These are phyloP conservation scores for Drosophila mimetica DNA, from an alignment of 2,888 invertebrate genomes.

Conservation along the genomic window DNA sequence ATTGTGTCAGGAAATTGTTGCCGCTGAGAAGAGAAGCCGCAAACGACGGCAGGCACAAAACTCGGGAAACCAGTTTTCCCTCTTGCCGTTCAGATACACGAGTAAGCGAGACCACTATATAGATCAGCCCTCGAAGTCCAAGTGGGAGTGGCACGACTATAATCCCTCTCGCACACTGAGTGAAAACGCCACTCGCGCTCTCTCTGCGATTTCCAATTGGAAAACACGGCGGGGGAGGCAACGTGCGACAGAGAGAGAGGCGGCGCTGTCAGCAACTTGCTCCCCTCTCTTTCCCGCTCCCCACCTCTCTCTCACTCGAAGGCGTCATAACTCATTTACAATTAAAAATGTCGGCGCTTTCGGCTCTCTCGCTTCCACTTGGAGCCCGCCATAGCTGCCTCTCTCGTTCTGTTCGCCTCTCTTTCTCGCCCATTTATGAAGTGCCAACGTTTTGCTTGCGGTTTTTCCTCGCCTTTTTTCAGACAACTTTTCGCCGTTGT, in stretches of 20 bases:
- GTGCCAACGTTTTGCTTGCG: slow-evolving; percentile 83
- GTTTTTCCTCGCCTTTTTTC: slow-evolving; percentile 71
- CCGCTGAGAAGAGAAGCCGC: slow-evolving; percentile 68
- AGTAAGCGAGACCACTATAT: slow-evolving; percentile 37
- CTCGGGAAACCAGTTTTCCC: slow-evolving; percentile 75
- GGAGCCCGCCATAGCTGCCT: slow-evolving; percentile 18
- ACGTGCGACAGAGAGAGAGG: slow-evolving; percentile 46
- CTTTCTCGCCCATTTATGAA: slow-evolving; percentile 77
- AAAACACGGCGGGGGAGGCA: slow-evolving; percentile 54
- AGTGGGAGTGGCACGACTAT: slow-evolving; percentile 51
- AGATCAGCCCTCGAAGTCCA: background rate
- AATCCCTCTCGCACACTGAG: slow-evolving; percentile 28
- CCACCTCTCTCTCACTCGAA: slow-evolving; percentile 36
- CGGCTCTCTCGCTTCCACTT: slow-evolving; percentile 34
- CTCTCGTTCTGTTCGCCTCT: slow-evolving; percentile 18
- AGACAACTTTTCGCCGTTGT: slow-evolving; percentile 74
- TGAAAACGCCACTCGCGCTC: slow-evolving; percentile 7
- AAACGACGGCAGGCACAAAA: slow-evolving; percentile 27
- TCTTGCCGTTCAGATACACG: slow-evolving; percentile 5
- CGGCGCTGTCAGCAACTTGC: slow-evolving; percentile 57
- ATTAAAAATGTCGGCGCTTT: slow-evolving; percentile 84
- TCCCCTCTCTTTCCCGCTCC: slow-evolving; percentile 26
- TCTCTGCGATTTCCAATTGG: slow-evolving; percentile 62
- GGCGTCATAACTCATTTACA: slow-evolving; percentile 82
- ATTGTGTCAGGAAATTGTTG: slow-evolving; percentile 78